Evolutionary conservation across 2,888 invertebrate genomes (phyloP).

Genomic region (Papilio gigon): DNA sequence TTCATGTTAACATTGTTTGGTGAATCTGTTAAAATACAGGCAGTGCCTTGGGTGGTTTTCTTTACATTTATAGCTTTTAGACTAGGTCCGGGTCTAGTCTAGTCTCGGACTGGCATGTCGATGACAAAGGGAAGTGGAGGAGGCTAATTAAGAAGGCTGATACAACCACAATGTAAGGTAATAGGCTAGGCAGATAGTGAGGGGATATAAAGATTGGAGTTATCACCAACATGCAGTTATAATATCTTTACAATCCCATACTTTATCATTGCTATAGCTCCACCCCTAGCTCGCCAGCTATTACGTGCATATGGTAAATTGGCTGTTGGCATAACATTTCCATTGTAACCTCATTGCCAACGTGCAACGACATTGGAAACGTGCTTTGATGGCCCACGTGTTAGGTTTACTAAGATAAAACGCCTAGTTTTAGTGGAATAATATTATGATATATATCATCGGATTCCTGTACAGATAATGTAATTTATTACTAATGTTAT

Average conservation of each 20-base stretch:
- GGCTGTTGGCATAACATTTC: background rate
- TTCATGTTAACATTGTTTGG: background rate
- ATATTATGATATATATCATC: background rate
- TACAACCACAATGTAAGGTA: too few species aligned
- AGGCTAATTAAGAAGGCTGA: too few species aligned
- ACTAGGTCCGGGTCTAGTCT: too few species aligned
- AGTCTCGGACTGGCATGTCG: too few species aligned
- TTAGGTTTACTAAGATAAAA: background rate
- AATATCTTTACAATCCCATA: too few species aligned
- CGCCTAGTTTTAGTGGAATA: background rate
- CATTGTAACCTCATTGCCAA: background rate
- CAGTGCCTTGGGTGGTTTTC: too few species aligned
- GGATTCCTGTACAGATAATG: background rate
- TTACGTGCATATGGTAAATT: background rate
- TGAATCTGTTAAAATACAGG: background rate
- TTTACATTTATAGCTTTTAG: too few species aligned
- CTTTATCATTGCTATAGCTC: background rate
- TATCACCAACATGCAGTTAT: background rate
- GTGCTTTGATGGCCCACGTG: background rate
- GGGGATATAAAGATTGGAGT: too few species aligned
- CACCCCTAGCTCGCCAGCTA: background rate
- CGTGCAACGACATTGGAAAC: background rate
- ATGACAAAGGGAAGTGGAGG: too few species aligned
- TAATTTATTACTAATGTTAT: too few species aligned
- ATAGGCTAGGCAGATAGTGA: too few species aligned